These are phyloP conservation scores for Agelastica alni DNA, from an alignment of 2,888 invertebrate species.

Conservation along the genomic window DNA sequence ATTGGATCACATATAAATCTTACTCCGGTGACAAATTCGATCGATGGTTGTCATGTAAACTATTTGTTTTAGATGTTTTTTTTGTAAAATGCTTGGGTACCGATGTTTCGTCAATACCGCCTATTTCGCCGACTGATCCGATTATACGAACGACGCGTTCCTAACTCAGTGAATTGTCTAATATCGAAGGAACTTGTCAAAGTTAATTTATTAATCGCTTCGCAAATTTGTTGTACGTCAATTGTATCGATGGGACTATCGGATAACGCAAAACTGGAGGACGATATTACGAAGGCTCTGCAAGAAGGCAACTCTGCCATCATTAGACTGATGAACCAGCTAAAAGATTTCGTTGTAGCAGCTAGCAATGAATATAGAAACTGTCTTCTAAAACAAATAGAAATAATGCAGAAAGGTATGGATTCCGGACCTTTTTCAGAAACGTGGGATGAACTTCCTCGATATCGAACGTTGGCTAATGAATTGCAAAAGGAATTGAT, in stretches of 20 bases:
- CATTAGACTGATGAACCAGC: conserved; percentile 47
- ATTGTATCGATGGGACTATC: conserved; percentile 6
- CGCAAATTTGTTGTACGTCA: conserved; percentile 18
- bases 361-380: conserved; percentile 50
- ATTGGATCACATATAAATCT: no score
- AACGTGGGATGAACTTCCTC: conserved; percentile 49
- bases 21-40: neutral
- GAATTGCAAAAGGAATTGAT: conserved; percentile 49
- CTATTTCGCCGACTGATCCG: conserved; percentile 2
- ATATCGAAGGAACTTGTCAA: neutral
- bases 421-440: conserved; percentile 44
- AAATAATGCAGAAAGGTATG: conserved; percentile 46
- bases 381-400: conserved; percentile 51
- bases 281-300: conserved; percentile 40
- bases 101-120: conserved; percentile 15
- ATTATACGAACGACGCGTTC: neutral
- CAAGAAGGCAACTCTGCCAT: conserved; percentile 48
- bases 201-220: neutral
- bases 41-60: conserved; percentile 17
- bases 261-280: conserved; percentile 25
- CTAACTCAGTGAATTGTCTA: neutral
- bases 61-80: conserved; percentile 13
- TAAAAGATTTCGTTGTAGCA: conserved; percentile 46
- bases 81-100: conserved; percentile 7
- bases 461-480: conserved; percentile 46